Evolutionary conservation across 2,797 vertebrate genomes (phyloP), one percentile per base, ranked within the genome.

Genomic region (Gastrophryne carolinensis): DNA sequence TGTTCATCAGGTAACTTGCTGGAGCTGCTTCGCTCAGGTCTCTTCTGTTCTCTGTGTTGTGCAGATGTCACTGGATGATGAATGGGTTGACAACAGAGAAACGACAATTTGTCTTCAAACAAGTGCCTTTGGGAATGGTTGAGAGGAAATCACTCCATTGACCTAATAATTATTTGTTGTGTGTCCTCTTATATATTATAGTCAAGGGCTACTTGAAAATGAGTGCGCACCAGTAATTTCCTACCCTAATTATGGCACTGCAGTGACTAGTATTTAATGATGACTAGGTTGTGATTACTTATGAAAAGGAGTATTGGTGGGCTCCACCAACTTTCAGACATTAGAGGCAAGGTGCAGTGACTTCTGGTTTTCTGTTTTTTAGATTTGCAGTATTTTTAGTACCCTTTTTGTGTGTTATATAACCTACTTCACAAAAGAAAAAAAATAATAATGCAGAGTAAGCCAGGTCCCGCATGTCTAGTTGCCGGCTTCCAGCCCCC

Each of bases 1-100:
- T 85, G 80, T 82, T 82, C 87, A 69, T 87, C 81, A 80, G 81
- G 82, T 66, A n/a, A 78, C 58, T 29, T 32, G 39, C 63, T 62
- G 15, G 24, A 67, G 32, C 53, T 35, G 58, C 37, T n/a, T 47
- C 26, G 27, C 26, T 23, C 23, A 37, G 35, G 44, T 63, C 17
- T 39, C 4, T 35, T 73, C 62, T 27, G 68, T 47, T 73, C 2
- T 3, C 21, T 75, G 79, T 81, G 81, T 83, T 81, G 72, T 83
- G 82, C 66, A 57, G 54, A 49, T 64, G 70, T 78, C 78, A 63
- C 5, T 6, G 17, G 63, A 62, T 75, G 1, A 0, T 60, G 79
- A 44, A 78, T 68, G 37, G 4, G 35, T 70, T 65, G 53, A 77
- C 44, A 67, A 63, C 19, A 58, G 62, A 65, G 71, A 76, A 77